phyloP scores from a whole-genome alignment of 2,797 vertebrate species.

The Botia almorhae region DNA sequence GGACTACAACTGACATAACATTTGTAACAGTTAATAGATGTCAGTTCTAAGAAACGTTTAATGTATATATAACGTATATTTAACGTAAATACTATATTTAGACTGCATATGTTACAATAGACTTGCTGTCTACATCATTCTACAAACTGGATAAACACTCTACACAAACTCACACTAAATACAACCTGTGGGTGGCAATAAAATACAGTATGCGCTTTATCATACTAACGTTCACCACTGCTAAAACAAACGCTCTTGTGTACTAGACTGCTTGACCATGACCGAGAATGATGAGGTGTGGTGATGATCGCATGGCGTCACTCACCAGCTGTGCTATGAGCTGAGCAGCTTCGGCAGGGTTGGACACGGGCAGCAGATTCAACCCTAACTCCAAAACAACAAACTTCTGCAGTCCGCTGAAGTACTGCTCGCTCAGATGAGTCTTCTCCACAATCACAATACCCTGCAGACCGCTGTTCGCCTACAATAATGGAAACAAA shows the following conservation, averaged over 20 bases:
- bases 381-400: constrained; percentile 89
- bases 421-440: constrained; percentile 85
- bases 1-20: too few relatives aligned
- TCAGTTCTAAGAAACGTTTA: too few relatives aligned
- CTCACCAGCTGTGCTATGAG: constrained; percentile 88
- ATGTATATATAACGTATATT: too few relatives aligned
- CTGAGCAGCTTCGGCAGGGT: constrained; percentile 84
- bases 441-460: constrained; percentile 88
- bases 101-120: too few relatives aligned
- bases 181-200: not conserved
- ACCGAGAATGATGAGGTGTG: not conserved
- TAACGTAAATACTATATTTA: too few relatives aligned
- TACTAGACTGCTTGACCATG: not conserved
- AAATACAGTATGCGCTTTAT: too few relatives aligned
- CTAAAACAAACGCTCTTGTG: not conserved
- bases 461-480: constrained; percentile 74
- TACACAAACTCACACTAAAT: not conserved
- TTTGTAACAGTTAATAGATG: too few relatives aligned
- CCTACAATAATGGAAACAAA: constrained; percentile 67
- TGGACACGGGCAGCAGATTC: constrained; percentile 84
- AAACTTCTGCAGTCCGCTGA: constrained; percentile 84
- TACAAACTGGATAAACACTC: too few relatives aligned
- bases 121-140: too few relatives aligned
- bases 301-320: not conserved
- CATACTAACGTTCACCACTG: not conserved